Base-by-base conservation (phyloP, 1,140 invertebrate genomes). In the Portunus trituberculatus region DNA sequence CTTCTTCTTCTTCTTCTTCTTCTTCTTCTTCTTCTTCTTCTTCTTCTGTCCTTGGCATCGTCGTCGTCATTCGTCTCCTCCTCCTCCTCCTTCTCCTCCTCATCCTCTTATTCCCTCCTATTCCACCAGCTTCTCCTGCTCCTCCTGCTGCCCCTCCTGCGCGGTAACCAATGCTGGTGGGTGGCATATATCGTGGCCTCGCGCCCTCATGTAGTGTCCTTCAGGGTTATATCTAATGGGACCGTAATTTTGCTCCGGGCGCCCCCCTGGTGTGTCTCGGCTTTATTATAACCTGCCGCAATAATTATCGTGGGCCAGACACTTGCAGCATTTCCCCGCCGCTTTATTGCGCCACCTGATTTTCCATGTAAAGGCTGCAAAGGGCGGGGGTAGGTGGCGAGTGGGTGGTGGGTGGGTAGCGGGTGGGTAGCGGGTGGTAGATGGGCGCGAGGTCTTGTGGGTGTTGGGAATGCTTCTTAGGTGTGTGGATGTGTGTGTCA, bases 261-360 rank as follows among this genome's bases (percentile, higher is more conserved):
- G 20, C 28, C 88, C n/a, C 20, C 88, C 39, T 3, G 88, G 88
- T 90, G 45, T 0, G 88, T 46, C 48, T 29, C 88, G 48, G 45
- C 88, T 90, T 90, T 90, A 90, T 90, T 90, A 90, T 90, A 90
- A 48, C 88, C 45, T 90, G 39, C 39, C 1, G 39, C 45, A 48
- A 90, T 90, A 90, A 90, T 90, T 90, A 90, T 90, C 12, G 48
- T 90, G 88, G n/a, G 32, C 45, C 39, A 10, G 88, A 90, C 88
- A 90, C 90, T 91, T 28, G 25, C 20, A 16, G 31, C 52, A 31
- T 76, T 16, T 91, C 90, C 59, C 87, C 87, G 25, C 31, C 39
- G 31, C 87, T 89, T 45, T 45, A n/a, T 46, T 46, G 32, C 87
- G 12, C 1, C 87, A 32, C 87, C 87, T 89, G 28, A 31, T 39